These are phyloP conservation scores for Nicator chloris DNA, from an alignment of 2,113 vertebrate genomes.

Conservation along the genomic window DNA sequence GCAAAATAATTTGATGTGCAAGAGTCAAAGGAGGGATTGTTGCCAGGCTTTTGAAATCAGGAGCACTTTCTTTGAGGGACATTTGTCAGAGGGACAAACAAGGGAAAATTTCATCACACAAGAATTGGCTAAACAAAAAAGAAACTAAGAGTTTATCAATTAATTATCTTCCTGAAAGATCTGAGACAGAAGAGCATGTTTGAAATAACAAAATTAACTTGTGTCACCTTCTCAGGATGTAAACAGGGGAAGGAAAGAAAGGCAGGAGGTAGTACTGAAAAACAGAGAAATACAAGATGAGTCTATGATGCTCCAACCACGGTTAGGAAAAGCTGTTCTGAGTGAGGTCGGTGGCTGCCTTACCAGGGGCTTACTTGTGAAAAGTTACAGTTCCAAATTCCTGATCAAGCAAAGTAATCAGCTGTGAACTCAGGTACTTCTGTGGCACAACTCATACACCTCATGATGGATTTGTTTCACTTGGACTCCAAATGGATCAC, in stretches of 20 bases:
- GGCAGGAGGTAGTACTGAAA: fast-evolving
- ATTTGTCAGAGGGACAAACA: slow-evolving; percentile 19
- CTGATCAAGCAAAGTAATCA: background rate
- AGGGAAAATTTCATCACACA: slow-evolving; percentile 40
- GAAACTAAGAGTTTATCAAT: background rate
- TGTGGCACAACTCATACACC: background rate
- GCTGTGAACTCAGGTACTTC: background rate
- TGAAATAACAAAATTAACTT: background rate
- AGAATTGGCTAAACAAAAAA: background rate
- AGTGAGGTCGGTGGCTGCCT: background rate
- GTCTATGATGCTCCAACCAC: background rate
- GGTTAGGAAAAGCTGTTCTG: background rate
- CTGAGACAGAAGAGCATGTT: background rate
- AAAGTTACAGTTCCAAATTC: background rate
- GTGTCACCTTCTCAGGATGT: background rate
- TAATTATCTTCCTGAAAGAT: background rate
- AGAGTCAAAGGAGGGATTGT: background rate
- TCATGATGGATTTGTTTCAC: background rate
- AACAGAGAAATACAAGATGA: background rate
- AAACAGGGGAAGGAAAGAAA: background rate
- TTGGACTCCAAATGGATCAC: background rate
- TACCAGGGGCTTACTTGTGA: background rate
- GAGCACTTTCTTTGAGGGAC: slow-evolving; percentile 10
- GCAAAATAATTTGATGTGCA: slow-evolving; percentile 44
- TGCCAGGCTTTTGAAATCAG: slow-evolving; percentile 61